Conservation (phyloP, 2,888 invertebrate species). For the Chirona hameri region DNA sequence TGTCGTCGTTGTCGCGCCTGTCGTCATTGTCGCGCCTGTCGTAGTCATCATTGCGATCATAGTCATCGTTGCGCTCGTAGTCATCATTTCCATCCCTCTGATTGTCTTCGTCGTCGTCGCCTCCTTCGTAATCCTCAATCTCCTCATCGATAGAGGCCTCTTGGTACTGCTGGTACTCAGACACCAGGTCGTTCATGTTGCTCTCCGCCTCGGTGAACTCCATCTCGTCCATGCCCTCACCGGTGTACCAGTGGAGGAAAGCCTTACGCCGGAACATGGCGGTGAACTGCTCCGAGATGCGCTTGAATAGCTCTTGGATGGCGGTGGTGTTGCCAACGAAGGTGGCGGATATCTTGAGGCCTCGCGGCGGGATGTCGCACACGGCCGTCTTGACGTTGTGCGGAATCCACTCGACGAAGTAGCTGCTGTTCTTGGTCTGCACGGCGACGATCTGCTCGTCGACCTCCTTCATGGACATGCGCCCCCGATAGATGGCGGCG, state of each 20-base stretch:
- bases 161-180: constrained; percentile 52
- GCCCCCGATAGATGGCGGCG: constrained; percentile 57
- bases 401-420: constrained; percentile 79
- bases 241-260: constrained; percentile 58
- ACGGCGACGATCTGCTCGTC: constrained; percentile 76
- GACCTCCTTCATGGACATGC: constrained; percentile 64
- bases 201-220: constrained; percentile 44
- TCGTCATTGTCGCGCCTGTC: not conserved
- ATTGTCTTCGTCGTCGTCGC: not conserved
- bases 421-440: constrained; percentile 73
- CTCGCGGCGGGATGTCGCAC: constrained; percentile 68
- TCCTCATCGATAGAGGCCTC: constrained; percentile 68
- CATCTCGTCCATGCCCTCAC: constrained; percentile 60
- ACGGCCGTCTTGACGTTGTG: constrained; percentile 77
- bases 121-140: constrained; percentile 33
- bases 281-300: constrained; percentile 77
- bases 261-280: constrained; percentile 65
- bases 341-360: constrained; percentile 80
- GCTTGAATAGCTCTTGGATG: constrained; percentile 83
- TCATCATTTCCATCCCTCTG: not conserved
- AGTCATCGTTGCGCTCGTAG: not conserved
- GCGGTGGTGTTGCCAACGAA: constrained; percentile 85
- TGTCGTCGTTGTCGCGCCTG: not conserved
- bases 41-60: not conserved
- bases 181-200: constrained; percentile 56